Evolutionary conservation across 2,797 vertebrate genomes (phyloP), one percentile per base, ranked within the genome.

Genomic region (Poecilia picta): DNA sequence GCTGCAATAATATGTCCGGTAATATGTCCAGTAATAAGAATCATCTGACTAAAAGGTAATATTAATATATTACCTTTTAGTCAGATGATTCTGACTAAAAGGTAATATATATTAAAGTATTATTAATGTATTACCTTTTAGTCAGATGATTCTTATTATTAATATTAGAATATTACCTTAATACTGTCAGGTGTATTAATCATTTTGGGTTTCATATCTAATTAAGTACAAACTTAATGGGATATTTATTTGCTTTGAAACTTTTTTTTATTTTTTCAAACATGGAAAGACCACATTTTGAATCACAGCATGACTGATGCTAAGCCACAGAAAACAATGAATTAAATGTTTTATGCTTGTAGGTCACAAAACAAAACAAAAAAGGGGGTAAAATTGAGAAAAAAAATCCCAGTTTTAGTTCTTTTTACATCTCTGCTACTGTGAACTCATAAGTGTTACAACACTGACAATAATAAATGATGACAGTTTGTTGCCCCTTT

Each of bases 381-480:
- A 16, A 51, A 55, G 66, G 16, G 31, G 23, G 16, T 1, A 55
- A 68, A 74, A 76, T 49, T 7, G 68, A 11, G 3, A 39, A 49
- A 45, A 25, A 73, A 77, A 73, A 33, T 33, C 5, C 12, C 5
- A 0, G 49, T 74, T 74, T 88, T 18, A 31, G 72, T 43, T 80
- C 31, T 57, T 81, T 83, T 80, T 74, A 70, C 43, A 59, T 72
- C 53, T 74, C 49, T 78, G 57, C 79, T 45, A 45, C 28, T 64
- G 41, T 71, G 84, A 80, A 79, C 36, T 47, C 16, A 16, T 46
- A 74, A 81, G 53, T 78, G 23, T 72, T 75, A 72, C 70, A 77
- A 68, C 59, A 31, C 2, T 83, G 72, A 80, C 59, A 1, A 72
- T 72, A 78, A 85, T 78, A 78, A 80, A 78, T 47, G 74, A 66